A percentile compares a stretch with the other conserved stretches of the same genome.
phyloP scores from a whole-genome alignment of 2,888 invertebrate genomes.

The Agrotis segetum region DNA sequence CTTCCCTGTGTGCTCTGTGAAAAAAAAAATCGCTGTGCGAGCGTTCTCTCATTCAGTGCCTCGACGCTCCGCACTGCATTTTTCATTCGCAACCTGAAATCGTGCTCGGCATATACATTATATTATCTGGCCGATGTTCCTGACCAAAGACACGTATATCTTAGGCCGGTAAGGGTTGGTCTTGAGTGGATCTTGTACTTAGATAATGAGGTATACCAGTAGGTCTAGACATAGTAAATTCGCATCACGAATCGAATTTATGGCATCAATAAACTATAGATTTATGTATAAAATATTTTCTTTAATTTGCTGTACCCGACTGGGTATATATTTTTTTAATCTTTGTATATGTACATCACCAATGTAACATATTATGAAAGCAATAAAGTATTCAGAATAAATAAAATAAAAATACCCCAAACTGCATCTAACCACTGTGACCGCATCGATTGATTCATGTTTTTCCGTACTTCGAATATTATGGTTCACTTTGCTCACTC shows the following conservation, averaged over 20 bases:
- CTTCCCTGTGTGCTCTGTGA: constrained; percentile 75
- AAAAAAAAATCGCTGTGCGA: constrained; percentile 78
- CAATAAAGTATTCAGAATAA: not conserved
- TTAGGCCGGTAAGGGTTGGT: constrained; percentile 27
- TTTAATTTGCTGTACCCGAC: no score
- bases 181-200: constrained; percentile 14
- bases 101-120: constrained; percentile 74
- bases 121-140: constrained; percentile 55
- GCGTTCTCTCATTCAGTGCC: constrained; percentile 81
- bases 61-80: constrained; percentile 80
- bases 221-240: not conserved
- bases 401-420: constrained; percentile 29
- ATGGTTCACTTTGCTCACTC: constrained; percentile 66
- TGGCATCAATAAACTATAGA: no score
- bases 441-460: constrained; percentile 50
- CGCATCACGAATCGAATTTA: not conserved
- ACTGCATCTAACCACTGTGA: constrained; percentile 31
- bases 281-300: no score
- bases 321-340: no score
- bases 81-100: constrained; percentile 83
- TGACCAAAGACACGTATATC: constrained; percentile 46
- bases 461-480: constrained; percentile 63
- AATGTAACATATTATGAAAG: no score
- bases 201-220: not conserved
- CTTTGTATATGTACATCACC: no score